A percentile compares a stretch with the other conserved stretches of the same genome.
Conservation (phyloP, 2,113 vertebrate genomes). For the Ictidomys tridecemlineatus region DNA sequence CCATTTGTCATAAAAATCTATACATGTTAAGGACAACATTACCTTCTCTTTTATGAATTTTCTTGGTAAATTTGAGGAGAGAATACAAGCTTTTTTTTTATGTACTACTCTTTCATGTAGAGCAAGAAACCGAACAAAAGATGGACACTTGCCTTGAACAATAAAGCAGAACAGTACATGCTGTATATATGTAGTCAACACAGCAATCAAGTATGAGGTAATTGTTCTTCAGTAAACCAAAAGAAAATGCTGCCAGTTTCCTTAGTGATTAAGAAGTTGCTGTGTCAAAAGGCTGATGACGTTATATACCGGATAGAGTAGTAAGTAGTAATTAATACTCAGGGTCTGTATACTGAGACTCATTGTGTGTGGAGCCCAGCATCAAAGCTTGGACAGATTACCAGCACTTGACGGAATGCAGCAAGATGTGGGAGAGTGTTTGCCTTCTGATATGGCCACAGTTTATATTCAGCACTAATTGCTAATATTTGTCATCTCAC, state of each 20-base stretch:
- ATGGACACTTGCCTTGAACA: neutral
- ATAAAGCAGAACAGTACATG: neutral
- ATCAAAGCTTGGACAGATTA: neutral
- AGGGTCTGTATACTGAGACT: neutral
- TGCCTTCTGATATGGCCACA: slow-evolving; percentile 39
- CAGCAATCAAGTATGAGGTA: neutral
- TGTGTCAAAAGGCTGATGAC: slow-evolving; percentile 20
- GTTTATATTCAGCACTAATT: slow-evolving; percentile 74
- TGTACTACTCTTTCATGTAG: neutral
- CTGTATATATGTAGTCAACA: neutral
- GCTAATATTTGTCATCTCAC: slow-evolving; percentile 80
- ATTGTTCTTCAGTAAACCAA: neutral
- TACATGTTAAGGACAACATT: neutral
- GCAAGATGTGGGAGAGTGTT: neutral
- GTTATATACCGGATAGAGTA: neutral
- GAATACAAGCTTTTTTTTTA: neutral
- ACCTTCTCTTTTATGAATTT: neutral
- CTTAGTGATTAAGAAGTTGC: slow-evolving; percentile 46
- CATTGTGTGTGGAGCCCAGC: neutral
- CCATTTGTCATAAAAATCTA: neutral
- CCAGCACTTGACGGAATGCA: neutral
- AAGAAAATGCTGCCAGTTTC: slow-evolving; percentile 46
- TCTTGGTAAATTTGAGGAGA: neutral
- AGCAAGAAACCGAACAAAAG: neutral
- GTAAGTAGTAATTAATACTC: slow-evolving; percentile 1